A percentile compares a stretch with the other conserved stretches of the same genome.
These are phyloP conservation scores for Euwallacea fornicatus DNA, from an alignment of 1,140 invertebrate genomes.

Conservation along the genomic window DNA sequence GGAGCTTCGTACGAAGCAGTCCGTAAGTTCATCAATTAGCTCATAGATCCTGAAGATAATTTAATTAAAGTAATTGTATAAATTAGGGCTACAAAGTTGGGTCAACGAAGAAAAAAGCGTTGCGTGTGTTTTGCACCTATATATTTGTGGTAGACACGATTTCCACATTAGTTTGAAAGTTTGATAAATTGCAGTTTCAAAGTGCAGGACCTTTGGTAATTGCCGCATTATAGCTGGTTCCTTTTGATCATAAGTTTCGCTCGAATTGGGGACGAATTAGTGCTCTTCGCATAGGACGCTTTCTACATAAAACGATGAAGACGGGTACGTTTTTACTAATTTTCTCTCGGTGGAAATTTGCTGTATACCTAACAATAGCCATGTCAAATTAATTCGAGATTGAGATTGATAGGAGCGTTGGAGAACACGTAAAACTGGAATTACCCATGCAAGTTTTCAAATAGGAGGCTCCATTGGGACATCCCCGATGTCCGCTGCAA, in stretches of 20 bases:
- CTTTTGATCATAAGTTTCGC: not conserved
- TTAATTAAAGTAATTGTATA: conserved; percentile 7
- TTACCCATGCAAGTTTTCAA: conserved; percentile 15
- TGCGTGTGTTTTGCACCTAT: conserved; percentile 5
- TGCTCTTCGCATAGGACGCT: too few relatives aligned
- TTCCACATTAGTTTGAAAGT: conserved; percentile 14
- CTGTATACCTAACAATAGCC: conserved; percentile 4
- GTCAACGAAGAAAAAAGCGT: conserved; percentile 1
- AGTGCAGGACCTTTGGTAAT: conserved; percentile 3
- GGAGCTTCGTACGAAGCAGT: not conserved
- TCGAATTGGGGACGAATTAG: not conserved
- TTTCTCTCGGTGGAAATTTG: too few relatives aligned
- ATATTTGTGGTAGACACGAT: conserved; percentile 11
- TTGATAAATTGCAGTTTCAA: conserved; percentile 12
- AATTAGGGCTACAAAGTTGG: conserved; percentile 9
- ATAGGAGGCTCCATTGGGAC: conserved; percentile 12
- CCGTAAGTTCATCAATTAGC: conserved; percentile 8
- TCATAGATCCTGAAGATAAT: not conserved
- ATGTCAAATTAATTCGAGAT: conserved; percentile 22
- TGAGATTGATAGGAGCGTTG: conserved; percentile 26
- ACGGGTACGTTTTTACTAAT: too few relatives aligned
- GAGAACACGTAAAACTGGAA: conserved; percentile 26
- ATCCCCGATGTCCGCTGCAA: conserved; percentile 28
- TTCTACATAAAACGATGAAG: too few relatives aligned
- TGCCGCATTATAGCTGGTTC: not conserved